Conservation (phyloP, 2,113 vertebrate species). For the Clarias macrocephalus region DNA sequence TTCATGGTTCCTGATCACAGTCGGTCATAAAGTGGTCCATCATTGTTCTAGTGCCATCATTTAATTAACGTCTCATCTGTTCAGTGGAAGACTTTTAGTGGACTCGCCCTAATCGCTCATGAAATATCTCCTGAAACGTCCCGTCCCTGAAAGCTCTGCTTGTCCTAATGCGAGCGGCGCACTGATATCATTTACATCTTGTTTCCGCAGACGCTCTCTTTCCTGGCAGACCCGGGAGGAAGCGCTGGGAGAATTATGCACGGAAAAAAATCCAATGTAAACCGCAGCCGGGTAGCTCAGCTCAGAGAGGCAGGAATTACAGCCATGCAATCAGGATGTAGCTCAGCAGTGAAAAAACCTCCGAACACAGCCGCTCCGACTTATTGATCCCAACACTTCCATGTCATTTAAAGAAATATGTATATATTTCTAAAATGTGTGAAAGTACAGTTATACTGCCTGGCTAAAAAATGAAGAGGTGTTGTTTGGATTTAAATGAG, state of each 20-base stretch:
- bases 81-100: slow-evolving; percentile 35
- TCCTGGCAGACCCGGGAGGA: neutral
- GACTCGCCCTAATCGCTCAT: slow-evolving; percentile 29
- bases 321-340: neutral
- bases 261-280: neutral
- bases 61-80: slow-evolving; percentile 25
- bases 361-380: neutral
- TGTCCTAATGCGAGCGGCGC: neutral
- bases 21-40: neutral
- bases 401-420: neutral
- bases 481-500: too few relatives aligned
- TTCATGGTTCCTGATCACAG: neutral
- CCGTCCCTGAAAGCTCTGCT: slow-evolving; percentile 11
- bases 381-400: neutral
- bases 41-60: slow-evolving; percentile 7
- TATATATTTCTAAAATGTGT: neutral
- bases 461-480: too few relatives aligned
- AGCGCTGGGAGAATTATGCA: slow-evolving; percentile 13
- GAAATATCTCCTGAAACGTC: slow-evolving; percentile 18
- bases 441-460: neutral
- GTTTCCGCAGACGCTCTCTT: neutral
- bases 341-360: neutral
- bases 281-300: neutral
- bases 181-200: neutral
- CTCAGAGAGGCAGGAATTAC: neutral